These are phyloP conservation scores for Kradibia gibbosae DNA, from an alignment of 1,140 invertebrate species.

Conservation along the genomic window DNA sequence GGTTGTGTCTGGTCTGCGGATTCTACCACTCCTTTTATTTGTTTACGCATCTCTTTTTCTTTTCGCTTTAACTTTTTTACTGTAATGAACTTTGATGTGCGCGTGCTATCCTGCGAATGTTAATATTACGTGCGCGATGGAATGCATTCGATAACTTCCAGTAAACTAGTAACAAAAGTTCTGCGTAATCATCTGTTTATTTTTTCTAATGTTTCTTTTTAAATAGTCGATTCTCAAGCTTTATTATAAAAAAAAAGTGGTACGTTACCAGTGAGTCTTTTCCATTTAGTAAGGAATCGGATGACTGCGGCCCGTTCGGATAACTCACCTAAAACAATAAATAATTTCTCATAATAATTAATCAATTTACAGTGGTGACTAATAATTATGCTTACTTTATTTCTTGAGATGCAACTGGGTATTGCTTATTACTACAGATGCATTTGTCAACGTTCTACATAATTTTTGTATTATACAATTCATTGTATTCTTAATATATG, in stretches of 20 bases:
- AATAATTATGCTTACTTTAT: no score
- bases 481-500: no score
- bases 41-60: background rate
- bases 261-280: slow-evolving; percentile 51
- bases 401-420: no score
- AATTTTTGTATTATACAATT: no score
- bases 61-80: background rate
- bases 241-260: slow-evolving; percentile 11
- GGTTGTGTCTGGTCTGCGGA: background rate
- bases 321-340: slow-evolving; percentile 48
- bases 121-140: background rate
- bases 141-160: background rate
- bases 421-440: no score
- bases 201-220: slow-evolving; percentile 1
- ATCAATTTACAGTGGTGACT: background rate
- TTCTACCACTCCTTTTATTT: slow-evolving; percentile 1
- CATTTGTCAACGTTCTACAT: no score
- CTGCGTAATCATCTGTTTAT: background rate
- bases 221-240: no score
- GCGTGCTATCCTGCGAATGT: background rate
- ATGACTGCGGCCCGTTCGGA: slow-evolving; percentile 48
- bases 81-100: background rate
- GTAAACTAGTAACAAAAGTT: background rate
- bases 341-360: background rate
- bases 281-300: slow-evolving; percentile 50